Conservation (phyloP, 2,113 vertebrate genomes). For the Pseudorhombus dupliciocellatus region DNA sequence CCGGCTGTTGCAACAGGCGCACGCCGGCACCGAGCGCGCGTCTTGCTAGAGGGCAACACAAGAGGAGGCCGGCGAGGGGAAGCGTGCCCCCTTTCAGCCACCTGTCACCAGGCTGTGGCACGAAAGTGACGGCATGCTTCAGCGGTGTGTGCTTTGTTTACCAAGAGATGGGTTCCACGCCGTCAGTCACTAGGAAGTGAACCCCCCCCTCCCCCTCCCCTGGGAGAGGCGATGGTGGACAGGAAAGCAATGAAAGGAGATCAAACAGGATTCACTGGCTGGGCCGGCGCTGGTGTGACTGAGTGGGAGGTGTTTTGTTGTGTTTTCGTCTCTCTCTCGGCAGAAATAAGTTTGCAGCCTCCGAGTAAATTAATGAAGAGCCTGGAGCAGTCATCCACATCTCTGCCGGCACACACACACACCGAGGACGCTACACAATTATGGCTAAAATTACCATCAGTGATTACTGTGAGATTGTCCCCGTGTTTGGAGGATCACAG, state of each 20-base stretch:
- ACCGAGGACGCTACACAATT: not conserved
- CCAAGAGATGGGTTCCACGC: constrained; percentile 57
- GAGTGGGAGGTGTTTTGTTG: constrained; percentile 44
- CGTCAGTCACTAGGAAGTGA: constrained; percentile 59
- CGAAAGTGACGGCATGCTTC: constrained; percentile 62
- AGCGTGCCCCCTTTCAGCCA: constrained; percentile 19
- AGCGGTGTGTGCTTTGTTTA: constrained; percentile 70
- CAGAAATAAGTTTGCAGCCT: constrained; percentile 49
- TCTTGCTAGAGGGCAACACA: not conserved
- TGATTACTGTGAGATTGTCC: constrained; percentile 19
- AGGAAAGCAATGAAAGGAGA: constrained; percentile 59
- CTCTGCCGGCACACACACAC: not conserved
- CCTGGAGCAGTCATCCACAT: constrained; percentile 11
- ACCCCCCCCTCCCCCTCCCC: constrained; percentile 28
- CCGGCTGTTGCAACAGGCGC: not conserved
- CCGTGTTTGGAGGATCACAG: constrained; percentile 28
- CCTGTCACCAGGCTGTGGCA: constrained; percentile 56
- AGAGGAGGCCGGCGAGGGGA: not conserved
- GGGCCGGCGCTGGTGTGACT: constrained; percentile 26
- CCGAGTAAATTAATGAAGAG: constrained; percentile 53
- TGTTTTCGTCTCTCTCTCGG: constrained; percentile 37
- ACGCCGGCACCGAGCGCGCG: not conserved
- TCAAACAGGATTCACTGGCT: constrained; percentile 60
- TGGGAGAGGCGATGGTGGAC: constrained; percentile 51
- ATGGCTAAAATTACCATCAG: constrained; percentile 14